Evolutionary conservation across 2,888 invertebrate genomes (phyloP), one percentile per base, ranked within the genome.

Genomic region (Ptychoptera contaminata): DNA sequence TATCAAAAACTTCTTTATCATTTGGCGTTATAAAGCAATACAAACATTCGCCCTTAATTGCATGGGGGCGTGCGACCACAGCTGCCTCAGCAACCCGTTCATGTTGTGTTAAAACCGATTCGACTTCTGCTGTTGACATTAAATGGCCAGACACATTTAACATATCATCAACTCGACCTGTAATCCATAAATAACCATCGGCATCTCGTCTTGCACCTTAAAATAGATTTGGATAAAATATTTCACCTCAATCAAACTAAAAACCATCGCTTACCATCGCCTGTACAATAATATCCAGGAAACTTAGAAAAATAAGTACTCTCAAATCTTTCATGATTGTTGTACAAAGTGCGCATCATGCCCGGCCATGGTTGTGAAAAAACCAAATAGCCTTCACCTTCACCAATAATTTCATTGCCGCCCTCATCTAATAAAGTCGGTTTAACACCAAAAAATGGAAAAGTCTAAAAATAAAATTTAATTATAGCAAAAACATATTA

Each of bases 161-260:
- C 91, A 98, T 94, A 63, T 98, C 98, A 62, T 98, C 97, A 35
- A 96, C 87, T 47, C 96, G 79, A 0, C 96, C 96, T 0, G 94
- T 96, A 47, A 97, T 83, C 93, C 93, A 94, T 46, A 92, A 68
- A 63, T 92, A 93, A 1, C 96, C 96, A 61, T 98, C 96, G 16
- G 81, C 75, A 63, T 98, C 97, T 47, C 92, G 73, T 52, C 76
- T 74, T 0, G 91, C 93, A 46, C 93, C 93, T 93, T 59, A 16
- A 59, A 54, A 52, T 50, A 43, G 38, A 30, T 40, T 43, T 32
- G 3, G 34, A 34, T 41, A 31, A 41, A 41, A 16, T 32, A 38
- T 11, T 3, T 30, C 44, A 15, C 14, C 34, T 10, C 9, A n/a
- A 15, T 39, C 3, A 31, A 11, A 16, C 34, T 16, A 23, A 37